Evolutionary conservation across 2,113 vertebrate genomes (phyloP), one percentile per base, ranked within the genome.

Genomic region (Indicator indicator): DNA sequence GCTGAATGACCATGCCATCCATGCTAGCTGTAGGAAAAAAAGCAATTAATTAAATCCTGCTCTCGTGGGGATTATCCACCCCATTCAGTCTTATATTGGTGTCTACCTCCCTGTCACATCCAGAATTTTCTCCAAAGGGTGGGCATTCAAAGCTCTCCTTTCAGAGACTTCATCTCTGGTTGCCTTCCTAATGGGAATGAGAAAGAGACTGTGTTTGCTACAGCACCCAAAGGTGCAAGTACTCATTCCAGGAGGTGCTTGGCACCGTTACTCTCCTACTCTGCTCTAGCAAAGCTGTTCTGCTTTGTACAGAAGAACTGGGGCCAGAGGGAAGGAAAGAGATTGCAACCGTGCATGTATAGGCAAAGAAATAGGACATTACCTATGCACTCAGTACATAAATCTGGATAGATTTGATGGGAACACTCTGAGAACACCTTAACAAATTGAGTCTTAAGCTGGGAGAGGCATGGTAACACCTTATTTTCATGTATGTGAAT

Each of bases 321-420:
- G 46, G 60, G 87, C 40, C 75, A 55, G 54, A 33, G 17, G 21
- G 77, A 62, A 75, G 40, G 33, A 54, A 46, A 42, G 71, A 50
- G 24, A 28, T 9, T 55, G 50, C 40, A 70, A 19, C 50, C 27
- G 12, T 6, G 4, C 13, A 1, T 0, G 12, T 23, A 1, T 2
- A 79, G 50, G 32, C 2, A 11, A 32, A 20, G 1, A 11, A n/a
- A 33, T 2, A 9, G 50, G 17, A 40, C 0, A 1, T 9, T 50
- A 8, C 28, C 4, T 2, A 1, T 2, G 27, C 48, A 52, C 58
- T n/a, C 38, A 6, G 56, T 15, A 12, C 60, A 16, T 2, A 38
- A 92, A 84, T 64, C 65, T 27, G 5, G 19, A 40, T 9, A 54
- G 28, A 42, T 76, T 52, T 72, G 86, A 44, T 33, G n/a, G 62